Evolutionary conservation across 1,140 invertebrate genomes (phyloP).

Genomic region (Caenorhabditis tropicalis): DNA sequence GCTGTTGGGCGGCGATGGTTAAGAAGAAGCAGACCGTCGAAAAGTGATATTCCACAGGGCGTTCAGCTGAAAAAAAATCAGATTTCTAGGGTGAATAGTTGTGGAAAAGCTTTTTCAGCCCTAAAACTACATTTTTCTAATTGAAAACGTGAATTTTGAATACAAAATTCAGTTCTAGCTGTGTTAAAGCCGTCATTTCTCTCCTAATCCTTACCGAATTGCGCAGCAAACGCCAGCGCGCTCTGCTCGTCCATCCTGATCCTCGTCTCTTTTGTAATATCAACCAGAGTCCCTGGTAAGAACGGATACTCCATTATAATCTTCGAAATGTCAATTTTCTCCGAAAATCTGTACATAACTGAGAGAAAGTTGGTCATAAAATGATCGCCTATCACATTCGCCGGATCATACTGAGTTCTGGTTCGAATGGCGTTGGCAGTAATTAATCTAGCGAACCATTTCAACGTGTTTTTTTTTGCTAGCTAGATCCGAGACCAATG

Average conservation of each 20-base stretch:
- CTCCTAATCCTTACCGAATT: constrained; percentile 79
- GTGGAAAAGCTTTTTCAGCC: not conserved
- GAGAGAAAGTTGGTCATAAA: constrained; percentile 92
- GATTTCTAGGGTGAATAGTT: not conserved
- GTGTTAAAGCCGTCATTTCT: too few relatives aligned
- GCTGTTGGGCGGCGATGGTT: constrained; percentile 89
- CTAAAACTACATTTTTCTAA: too few relatives aligned
- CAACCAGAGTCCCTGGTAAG: constrained; percentile 81
- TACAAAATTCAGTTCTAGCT: too few relatives aligned
- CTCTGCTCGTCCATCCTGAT: constrained; percentile 83
- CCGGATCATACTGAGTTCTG: constrained; percentile 80
- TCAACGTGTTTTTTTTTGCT: constrained; percentile 1
- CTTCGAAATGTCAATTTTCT: constrained; percentile 77
- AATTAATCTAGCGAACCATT: not conserved
- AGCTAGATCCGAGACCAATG: not conserved
- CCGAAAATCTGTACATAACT: constrained; percentile 84
- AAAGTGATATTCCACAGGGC: constrained; percentile 81
- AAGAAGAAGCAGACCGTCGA: constrained; percentile 95
- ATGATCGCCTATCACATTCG: constrained; percentile 85
- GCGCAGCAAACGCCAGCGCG: constrained; percentile 80
- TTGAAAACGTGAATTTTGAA: too few relatives aligned
- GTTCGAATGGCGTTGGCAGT: constrained; percentile 31
- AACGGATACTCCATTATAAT: constrained; percentile 87
- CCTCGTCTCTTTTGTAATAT: constrained; percentile 84
- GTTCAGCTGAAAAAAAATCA: constrained; percentile 73